Evolutionary conservation across 2,888 invertebrate genomes (phyloP).

Genomic region (Lamellibrachia satsuma): DNA sequence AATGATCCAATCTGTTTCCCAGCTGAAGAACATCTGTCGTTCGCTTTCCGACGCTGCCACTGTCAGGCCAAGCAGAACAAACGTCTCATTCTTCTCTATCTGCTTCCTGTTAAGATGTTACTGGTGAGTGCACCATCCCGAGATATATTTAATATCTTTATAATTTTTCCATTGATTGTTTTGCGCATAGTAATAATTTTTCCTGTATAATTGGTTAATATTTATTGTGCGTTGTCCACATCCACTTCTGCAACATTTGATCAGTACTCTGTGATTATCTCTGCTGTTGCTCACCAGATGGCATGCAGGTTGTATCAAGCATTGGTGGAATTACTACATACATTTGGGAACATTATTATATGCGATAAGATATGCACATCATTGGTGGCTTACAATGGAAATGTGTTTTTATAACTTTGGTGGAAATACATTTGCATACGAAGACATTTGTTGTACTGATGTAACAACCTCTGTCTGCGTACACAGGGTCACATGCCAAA

Average conservation of each 20-base stretch:
- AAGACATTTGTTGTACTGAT: not conserved
- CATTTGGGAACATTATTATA: not conserved
- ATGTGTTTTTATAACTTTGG: too few species aligned
- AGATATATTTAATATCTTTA: not conserved
- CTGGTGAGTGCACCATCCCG: slow-evolving; percentile 67
- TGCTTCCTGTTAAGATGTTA: slow-evolving; percentile 97
- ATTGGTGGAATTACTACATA: too few species aligned
- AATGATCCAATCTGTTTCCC: slow-evolving; percentile 51
- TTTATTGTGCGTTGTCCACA: too few species aligned
- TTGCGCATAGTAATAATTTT: not conserved
- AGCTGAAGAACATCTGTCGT: slow-evolving; percentile 91
- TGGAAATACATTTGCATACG: too few species aligned
- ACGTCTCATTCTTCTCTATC: slow-evolving; percentile 88
- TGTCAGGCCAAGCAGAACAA: slow-evolving; percentile 82
- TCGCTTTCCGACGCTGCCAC: slow-evolving; percentile 92
- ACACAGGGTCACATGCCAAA: slow-evolving; percentile 89
- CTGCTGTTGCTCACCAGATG: too few species aligned
- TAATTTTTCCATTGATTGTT: not conserved
- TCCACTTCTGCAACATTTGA: not conserved
- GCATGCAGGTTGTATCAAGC: too few species aligned
- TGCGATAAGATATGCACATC: too few species aligned
- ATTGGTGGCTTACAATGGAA: too few species aligned
- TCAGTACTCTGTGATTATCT: too few species aligned
- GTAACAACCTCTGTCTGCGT: not conserved
- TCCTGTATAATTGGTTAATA: not conserved